Percentiles rank a stretch among this genome's conserved stretches.
These are phyloP conservation scores for Oscheius sp. DNA, from an alignment of 2,888 invertebrate species.

Conservation along the genomic window DNA sequence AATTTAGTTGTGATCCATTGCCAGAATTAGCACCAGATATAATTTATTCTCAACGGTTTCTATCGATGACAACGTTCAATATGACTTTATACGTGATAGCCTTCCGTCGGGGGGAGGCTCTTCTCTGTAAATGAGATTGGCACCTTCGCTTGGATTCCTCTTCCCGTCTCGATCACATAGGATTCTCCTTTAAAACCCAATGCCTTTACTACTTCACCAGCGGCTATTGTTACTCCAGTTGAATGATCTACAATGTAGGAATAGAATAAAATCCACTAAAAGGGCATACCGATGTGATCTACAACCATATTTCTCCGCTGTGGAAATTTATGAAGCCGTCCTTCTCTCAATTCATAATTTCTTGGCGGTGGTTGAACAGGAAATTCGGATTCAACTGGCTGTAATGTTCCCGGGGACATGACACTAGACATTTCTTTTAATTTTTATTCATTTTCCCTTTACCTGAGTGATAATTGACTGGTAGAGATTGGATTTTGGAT, in stretches of 20 bases:
- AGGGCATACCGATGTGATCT: slow-evolving; percentile 47
- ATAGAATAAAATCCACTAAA: neutral
- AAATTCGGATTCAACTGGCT: neutral
- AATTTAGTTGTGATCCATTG: too few species aligned
- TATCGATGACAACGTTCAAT: too few species aligned
- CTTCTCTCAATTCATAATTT: slow-evolving; percentile 50
- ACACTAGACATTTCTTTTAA: neutral
- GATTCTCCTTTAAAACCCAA: slow-evolving; percentile 55
- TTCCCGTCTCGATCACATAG: slow-evolving; percentile 48
- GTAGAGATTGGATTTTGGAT: neutral
- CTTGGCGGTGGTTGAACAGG: slow-evolving; percentile 34
- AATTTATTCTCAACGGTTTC: too few species aligned
- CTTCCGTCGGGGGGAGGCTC: slow-evolving; percentile 36
- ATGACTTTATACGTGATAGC: neutral
- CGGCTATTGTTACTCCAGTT: slow-evolving; percentile 46
- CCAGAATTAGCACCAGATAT: too few species aligned
- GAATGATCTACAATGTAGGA: slow-evolving; percentile 45
- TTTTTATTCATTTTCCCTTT: neutral
- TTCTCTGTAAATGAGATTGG: slow-evolving; percentile 55
- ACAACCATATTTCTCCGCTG: slow-evolving; percentile 50
- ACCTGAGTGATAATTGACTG: slow-evolving; percentile 18
- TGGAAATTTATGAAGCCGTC: slow-evolving; percentile 48
- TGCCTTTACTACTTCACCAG: slow-evolving; percentile 53
- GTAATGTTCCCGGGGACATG: slow-evolving; percentile 1
- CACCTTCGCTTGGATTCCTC: slow-evolving; percentile 44